Percentiles rank a stretch among this genome's conserved stretches.
phyloP scores from a whole-genome alignment of 92 coral and sea anemone genomes.

The Porites lobata region DNA sequence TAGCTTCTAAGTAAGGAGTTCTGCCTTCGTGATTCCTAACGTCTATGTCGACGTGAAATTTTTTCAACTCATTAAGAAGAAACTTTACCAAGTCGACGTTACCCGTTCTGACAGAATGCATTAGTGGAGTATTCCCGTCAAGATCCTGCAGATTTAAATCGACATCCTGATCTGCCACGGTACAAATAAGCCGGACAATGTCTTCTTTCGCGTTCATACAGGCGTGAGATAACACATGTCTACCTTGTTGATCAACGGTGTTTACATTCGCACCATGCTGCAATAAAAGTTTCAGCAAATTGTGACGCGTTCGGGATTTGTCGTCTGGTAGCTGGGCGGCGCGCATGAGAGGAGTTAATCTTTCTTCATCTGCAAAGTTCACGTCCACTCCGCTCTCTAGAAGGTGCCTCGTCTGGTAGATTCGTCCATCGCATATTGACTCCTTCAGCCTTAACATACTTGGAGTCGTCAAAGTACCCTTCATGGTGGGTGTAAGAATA shows the following conservation, averaged over 20 bases:
- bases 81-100: constrained; percentile 76
- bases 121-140: constrained; percentile 89
- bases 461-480: constrained; percentile 10
- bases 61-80: constrained; percentile 81
- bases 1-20: constrained; percentile 97
- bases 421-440: constrained; percentile 83
- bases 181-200: constrained; percentile 80
- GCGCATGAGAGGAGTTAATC: constrained; percentile 88
- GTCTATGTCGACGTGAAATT: constrained; percentile 87
- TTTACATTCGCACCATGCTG: constrained; percentile 95
- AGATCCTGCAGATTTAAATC: constrained; percentile 82
- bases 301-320: constrained; percentile 85
- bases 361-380: constrained; percentile 84
- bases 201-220: constrained; percentile 81
- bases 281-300: constrained; percentile 78
- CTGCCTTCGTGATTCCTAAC: constrained; percentile 87
- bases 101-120: constrained; percentile 87
- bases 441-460: constrained; percentile 76
- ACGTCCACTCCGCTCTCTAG: constrained; percentile 72
- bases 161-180: constrained; percentile 79
- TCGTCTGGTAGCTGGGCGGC: constrained; percentile 83
- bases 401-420: constrained; percentile 89
- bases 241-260: constrained; percentile 79
- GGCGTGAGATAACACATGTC: constrained; percentile 84
- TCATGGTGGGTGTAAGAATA: constrained; percentile 30